Evolutionary conservation across 2,888 invertebrate species (phyloP).

Genomic region (Eustalomyia histrio): DNA sequence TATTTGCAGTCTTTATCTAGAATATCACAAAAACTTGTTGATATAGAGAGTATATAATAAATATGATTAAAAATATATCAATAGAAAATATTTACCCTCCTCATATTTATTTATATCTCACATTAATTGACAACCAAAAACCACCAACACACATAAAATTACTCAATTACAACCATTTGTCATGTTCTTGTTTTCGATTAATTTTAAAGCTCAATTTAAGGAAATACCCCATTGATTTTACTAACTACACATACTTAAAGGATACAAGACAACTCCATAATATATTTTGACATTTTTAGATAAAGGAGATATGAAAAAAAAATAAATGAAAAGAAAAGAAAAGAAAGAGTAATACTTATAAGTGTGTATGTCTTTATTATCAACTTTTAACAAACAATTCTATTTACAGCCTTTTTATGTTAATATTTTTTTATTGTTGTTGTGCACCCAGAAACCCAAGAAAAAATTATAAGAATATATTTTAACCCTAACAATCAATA

Average conservation of each 20-base stretch:
- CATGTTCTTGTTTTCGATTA: slow-evolving; percentile 28
- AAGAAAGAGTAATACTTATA: background rate
- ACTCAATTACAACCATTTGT: slow-evolving; percentile 35
- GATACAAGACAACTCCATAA: slow-evolving; percentile 30
- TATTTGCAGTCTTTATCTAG: too few relatives aligned
- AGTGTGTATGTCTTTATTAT: slow-evolving; percentile 46
- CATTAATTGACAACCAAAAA: background rate
- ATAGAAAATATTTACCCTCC: too few relatives aligned
- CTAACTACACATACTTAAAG: background rate
- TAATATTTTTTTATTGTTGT: slow-evolving; percentile 38
- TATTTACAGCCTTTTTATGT: slow-evolving; percentile 51
- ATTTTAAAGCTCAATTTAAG: slow-evolving; percentile 15
- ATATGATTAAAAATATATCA: too few relatives aligned
- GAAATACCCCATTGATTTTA: slow-evolving; percentile 37
- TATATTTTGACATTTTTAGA: slow-evolving; percentile 40
- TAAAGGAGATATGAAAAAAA: too few relatives aligned
- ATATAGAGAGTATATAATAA: too few relatives aligned
- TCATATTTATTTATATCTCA: too few relatives aligned
- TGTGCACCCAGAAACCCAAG: background rate
- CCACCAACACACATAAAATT: background rate
- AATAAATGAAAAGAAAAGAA: background rate
- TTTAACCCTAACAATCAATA: slow-evolving; percentile 53
- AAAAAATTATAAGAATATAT: slow-evolving; percentile 1
- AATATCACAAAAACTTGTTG: too few relatives aligned
- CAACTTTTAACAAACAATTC: slow-evolving; percentile 42